A percentile compares a stretch with the other conserved stretches of the same genome.
These are phyloP conservation scores for Myocastor coypus DNA, from an alignment of 2,113 vertebrate species.

Conservation along the genomic window DNA sequence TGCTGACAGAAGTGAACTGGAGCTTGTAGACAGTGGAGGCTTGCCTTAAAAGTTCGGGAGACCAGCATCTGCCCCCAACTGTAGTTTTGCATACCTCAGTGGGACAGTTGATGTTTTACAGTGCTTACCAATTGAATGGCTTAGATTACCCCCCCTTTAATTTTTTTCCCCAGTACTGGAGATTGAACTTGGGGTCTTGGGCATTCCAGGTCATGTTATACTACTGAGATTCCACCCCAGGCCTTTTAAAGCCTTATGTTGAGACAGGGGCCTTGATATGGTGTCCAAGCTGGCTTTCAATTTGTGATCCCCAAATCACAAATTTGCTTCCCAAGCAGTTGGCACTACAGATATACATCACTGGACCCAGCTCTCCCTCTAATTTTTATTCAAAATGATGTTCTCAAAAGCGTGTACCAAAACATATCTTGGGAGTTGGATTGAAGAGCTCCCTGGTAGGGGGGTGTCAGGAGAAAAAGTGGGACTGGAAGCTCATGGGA, in stretches of 20 bases:
- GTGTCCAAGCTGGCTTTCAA: too few relatives aligned
- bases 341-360: neutral
- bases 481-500: neutral
- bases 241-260: neutral
- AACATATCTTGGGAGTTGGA: neutral
- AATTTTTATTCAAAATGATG: neutral
- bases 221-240: neutral
- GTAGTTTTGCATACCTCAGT: rapidly evolving
- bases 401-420: neutral
- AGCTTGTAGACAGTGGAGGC: neutral
- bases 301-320: neutral
- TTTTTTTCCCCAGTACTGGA: neutral
- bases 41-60: neutral
- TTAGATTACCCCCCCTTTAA: neutral
- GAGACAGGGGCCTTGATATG: neutral
- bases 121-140: rapidly evolving
- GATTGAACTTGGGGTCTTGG: neutral
- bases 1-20: rapidly evolving
- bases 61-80: rapidly evolving
- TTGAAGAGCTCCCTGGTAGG: neutral
- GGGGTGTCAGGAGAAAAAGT: too few relatives aligned
- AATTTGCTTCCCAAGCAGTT: neutral
- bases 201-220: neutral
- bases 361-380: too few relatives aligned
- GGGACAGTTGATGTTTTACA: rapidly evolving